phyloP scores from a whole-genome alignment of 2,797 vertebrate genomes.

The Tarsius wallacei region DNA sequence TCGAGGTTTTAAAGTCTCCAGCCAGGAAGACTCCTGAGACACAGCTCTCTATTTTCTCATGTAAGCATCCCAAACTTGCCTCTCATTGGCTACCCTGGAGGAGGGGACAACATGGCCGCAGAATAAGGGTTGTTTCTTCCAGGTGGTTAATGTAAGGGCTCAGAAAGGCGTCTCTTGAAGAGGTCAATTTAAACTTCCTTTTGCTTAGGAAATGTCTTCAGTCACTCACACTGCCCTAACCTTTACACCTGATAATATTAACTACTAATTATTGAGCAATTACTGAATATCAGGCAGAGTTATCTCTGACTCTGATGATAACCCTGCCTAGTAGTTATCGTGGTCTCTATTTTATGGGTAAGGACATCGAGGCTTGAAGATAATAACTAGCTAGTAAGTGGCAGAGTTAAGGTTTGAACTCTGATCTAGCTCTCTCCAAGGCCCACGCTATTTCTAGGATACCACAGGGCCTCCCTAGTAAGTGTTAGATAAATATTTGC shows the following conservation, averaged over 20 bases:
- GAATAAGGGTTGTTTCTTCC: not conserved
- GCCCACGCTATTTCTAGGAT: not conserved
- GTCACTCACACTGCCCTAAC: not conserved
- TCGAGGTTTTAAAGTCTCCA: conserved; percentile 29
- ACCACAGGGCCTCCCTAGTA: not conserved
- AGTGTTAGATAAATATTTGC: conserved; percentile 61
- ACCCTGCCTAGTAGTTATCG: not conserved
- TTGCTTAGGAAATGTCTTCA: conserved; percentile 38
- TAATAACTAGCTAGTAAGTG: not conserved
- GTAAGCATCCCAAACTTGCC: not conserved
- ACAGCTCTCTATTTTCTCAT: not conserved
- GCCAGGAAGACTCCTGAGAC: not conserved
- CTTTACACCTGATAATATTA: not conserved
- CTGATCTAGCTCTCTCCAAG: not conserved
- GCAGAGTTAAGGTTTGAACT: conserved; percentile 28
- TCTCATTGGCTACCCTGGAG: not conserved
- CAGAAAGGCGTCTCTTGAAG: not conserved
- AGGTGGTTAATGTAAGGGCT: conserved; percentile 18
- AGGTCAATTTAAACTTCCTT: conserved; percentile 22
- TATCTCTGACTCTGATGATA: not conserved
- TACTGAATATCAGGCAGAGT: not conserved
- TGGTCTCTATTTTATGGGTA: not conserved
- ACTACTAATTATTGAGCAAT: not conserved
- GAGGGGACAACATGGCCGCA: not conserved
- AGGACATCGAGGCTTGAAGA: conserved; percentile 27